Evolutionary conservation across 2,888 invertebrate species (phyloP).

Genomic region (Ferrisia virgata): DNA sequence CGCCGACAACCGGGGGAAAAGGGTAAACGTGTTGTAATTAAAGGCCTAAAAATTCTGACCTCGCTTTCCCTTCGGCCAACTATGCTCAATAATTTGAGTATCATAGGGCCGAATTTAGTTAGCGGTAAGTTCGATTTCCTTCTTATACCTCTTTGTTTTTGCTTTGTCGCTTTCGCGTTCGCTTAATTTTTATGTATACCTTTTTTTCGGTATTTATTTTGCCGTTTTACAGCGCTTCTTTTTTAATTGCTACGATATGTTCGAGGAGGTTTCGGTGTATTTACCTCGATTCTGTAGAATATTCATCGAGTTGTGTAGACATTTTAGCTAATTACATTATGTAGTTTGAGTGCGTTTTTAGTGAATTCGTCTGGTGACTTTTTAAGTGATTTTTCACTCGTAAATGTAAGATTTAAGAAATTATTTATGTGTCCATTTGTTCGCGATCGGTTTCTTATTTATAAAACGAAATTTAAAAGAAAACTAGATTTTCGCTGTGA

Average conservation of each 20-base stretch:
- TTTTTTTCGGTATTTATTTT: neutral
- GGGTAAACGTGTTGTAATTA: constrained; percentile 33
- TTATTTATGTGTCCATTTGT: neutral
- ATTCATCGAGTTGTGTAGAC: no score
- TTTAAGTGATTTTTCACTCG: neutral
- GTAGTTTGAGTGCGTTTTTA: no score
- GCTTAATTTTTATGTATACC: no score
- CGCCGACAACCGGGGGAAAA: neutral
- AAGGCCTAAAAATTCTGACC: constrained; percentile 44
- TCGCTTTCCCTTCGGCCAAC: constrained; percentile 47
- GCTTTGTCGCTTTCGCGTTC: no score
- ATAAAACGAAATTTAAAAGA: neutral
- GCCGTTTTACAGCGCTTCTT: neutral
- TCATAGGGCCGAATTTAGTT: constrained; percentile 50
- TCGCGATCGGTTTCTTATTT: neutral
- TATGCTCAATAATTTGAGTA: constrained; percentile 53
- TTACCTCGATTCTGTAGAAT: no score
- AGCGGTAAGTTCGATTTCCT: constrained; percentile 50
- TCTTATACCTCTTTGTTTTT: constrained; percentile 31
- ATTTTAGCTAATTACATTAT: no score
- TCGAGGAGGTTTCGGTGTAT: no score
- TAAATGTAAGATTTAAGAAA: no score
- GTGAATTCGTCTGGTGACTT: neutral
- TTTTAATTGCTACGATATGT: no score
- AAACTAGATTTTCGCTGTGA: neutral